Conservation (phyloP, 1,140 invertebrate genomes). For the Eulimnadia texana region DNA sequence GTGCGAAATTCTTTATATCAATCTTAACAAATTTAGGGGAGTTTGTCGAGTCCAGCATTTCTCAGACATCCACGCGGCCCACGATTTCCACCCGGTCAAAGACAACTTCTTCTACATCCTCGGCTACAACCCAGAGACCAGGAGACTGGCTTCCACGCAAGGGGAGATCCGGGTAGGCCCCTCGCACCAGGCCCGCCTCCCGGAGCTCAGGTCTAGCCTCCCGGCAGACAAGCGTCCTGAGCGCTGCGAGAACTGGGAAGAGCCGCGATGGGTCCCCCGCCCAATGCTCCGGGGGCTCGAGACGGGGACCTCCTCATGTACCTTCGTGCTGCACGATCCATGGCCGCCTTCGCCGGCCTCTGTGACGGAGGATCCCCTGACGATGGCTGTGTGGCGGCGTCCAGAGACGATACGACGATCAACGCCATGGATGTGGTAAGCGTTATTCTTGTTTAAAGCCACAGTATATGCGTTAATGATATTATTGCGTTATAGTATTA, state of each 20-base stretch:
- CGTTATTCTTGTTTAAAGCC: background rate
- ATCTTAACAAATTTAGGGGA: too few relatives aligned
- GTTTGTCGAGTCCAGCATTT: conserved; percentile 37
- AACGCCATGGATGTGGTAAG: conserved; percentile 83
- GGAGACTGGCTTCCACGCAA: conserved; percentile 63
- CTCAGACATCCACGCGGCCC: conserved; percentile 34
- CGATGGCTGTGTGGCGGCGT: conserved; percentile 89
- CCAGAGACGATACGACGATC: conserved; percentile 91
- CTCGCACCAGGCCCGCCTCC: conserved; percentile 73
- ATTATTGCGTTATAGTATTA: background rate
- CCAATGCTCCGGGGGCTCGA: conserved; percentile 43
- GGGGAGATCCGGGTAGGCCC: conserved; percentile 88
- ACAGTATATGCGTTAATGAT: background rate
- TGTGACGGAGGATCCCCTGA: conserved; percentile 93
- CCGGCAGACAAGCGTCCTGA: conserved; percentile 51
- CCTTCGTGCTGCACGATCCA: conserved; percentile 82
- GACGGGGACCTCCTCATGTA: conserved; percentile 95
- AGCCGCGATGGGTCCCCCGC: conserved; percentile 73
- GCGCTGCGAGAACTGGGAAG: conserved; percentile 59
- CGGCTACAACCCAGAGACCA: conserved; percentile 42
- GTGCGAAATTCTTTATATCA: too few relatives aligned
- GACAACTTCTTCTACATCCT: conserved; percentile 36
- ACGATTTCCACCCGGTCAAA: conserved; percentile 26
- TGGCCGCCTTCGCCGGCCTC: conserved; percentile 92
- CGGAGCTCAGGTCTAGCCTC: conserved; percentile 55